Evolutionary conservation across 2,113 vertebrate species (phyloP), one percentile per base, ranked within the genome.

Genomic region (Myodes glareolus): DNA sequence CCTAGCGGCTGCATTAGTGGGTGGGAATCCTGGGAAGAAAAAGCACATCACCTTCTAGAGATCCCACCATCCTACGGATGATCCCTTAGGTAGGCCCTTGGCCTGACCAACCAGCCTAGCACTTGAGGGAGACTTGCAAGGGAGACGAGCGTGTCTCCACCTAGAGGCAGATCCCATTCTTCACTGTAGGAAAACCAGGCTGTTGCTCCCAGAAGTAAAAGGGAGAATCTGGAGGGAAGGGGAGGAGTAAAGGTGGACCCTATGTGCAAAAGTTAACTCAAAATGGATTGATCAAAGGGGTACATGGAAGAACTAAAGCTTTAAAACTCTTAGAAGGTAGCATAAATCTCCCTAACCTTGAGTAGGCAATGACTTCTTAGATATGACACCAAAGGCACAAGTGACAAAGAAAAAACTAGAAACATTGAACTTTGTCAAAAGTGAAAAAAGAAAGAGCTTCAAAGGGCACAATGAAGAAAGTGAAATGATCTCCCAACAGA

Each of bases 381-480:
- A 36, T 92, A 70, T 33, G 80, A 90, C 16, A 82, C 85, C 80
- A 92, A 90, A 96, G 52, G 42, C 42, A 47, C 58, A 94, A 94
- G 36, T 31, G 4, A 68, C 55, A 77, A 94, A 90, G 75, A 85
- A 92, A 78, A 90, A 80, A 78, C 70, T 50, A 76, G 36, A 27
- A 84, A 78, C 55, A 72, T 36, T 93, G 42, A 95, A 95, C 67
- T 87, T 81, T 81, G 58, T 58, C 42, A 80, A 87, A 92, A 81
- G 72, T 87, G 84, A 81, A 92, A 90, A 92, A 93, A 13, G 29
- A 23, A 13, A 29, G 39, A 78, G 85, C 50, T 88, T 96, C 76
- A 97, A 88, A 93, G 39, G 68, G 68, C 39, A 94, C n/a, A 39
- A 92, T 90, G 58, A 91, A 90, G 39, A 88, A 95, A 95, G 87